These are phyloP conservation scores for Oegoconia quadripuncta DNA, from an alignment of 2,888 invertebrate genomes.

Conservation along the genomic window DNA sequence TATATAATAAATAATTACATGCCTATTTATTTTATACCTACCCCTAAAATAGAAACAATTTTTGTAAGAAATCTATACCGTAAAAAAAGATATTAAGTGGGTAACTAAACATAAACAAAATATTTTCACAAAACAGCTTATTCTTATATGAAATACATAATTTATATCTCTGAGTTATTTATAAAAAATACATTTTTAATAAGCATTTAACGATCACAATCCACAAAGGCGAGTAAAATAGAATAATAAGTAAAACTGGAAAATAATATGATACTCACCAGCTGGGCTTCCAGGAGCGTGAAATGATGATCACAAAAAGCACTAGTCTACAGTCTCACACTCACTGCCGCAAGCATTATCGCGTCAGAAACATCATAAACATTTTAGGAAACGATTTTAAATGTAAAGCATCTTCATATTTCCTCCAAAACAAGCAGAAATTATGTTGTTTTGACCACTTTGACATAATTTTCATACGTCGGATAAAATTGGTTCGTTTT, in stretches of 20 bases:
- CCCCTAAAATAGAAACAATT: too few relatives aligned
- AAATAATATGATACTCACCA: neutral
- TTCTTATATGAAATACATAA: too few relatives aligned
- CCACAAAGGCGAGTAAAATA: neutral
- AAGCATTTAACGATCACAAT: too few relatives aligned
- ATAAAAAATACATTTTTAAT: too few relatives aligned
- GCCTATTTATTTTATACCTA: too few relatives aligned
- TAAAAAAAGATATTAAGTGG: too few relatives aligned
- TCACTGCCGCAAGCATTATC: constrained; percentile 24
- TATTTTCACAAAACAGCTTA: too few relatives aligned
- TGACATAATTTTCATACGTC: constrained; percentile 33
- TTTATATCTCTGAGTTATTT: too few relatives aligned
- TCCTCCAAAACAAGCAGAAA: constrained; percentile 49
- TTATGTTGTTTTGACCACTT: constrained; percentile 55
- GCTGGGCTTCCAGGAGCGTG: constrained; percentile 13
- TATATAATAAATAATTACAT: too few relatives aligned
- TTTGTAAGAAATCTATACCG: too few relatives aligned
- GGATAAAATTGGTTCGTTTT: constrained; percentile 31
- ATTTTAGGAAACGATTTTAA: neutral
- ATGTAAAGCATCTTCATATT: constrained; percentile 8
- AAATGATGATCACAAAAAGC: neutral
- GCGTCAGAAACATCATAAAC: constrained; percentile 11
- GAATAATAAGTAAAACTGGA: neutral
- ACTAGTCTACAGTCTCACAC: constrained; percentile 22
- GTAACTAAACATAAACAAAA: too few relatives aligned